A percentile compares a stretch with the other conserved stretches of the same genome.
phyloP scores from a whole-genome alignment of 1,140 invertebrate genomes.

The Drosophila hydei region DNA sequence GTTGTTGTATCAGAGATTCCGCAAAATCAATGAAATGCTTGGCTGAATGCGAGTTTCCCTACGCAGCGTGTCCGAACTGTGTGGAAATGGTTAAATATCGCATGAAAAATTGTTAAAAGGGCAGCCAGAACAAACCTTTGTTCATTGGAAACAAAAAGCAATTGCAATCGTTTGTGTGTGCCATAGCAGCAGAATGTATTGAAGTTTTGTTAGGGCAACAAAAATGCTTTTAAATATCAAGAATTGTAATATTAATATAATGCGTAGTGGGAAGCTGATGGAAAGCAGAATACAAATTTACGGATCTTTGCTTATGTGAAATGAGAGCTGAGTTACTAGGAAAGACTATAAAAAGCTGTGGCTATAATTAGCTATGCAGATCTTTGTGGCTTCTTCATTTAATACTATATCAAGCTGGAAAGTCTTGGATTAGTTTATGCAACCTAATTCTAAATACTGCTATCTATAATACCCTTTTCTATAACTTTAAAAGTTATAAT shows the following conservation, averaged over 20 bases:
- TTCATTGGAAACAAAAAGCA: not conserved
- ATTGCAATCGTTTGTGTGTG: not conserved
- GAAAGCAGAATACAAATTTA: no score
- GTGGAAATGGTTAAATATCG: not conserved
- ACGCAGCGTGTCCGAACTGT: not conserved
- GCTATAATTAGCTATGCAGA: no score
- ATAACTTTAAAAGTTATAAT: no score
- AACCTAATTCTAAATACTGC: no score
- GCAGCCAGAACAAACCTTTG: not conserved
- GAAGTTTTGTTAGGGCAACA: not conserved
- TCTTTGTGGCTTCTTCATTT: no score
- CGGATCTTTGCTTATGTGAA: no score
- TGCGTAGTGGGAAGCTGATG: not conserved
- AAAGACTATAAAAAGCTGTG: no score
- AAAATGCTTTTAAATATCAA: not conserved
- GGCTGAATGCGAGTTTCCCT: conserved; percentile 19
- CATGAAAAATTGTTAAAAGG: conserved; percentile 4
- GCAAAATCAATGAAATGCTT: conserved; percentile 49
- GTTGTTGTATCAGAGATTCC: conserved; percentile 30
- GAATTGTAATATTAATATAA: not conserved
- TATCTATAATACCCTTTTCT: no score
- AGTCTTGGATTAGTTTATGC: no score
- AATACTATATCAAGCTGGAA: no score
- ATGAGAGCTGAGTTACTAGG: no score
- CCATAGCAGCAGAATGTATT: not conserved